Percentiles rank a stretch among this genome's conserved stretches.
These are phyloP conservation scores for Meloidogyne exigua DNA, from an alignment of 1,140 invertebrate species.

Conservation along the genomic window DNA sequence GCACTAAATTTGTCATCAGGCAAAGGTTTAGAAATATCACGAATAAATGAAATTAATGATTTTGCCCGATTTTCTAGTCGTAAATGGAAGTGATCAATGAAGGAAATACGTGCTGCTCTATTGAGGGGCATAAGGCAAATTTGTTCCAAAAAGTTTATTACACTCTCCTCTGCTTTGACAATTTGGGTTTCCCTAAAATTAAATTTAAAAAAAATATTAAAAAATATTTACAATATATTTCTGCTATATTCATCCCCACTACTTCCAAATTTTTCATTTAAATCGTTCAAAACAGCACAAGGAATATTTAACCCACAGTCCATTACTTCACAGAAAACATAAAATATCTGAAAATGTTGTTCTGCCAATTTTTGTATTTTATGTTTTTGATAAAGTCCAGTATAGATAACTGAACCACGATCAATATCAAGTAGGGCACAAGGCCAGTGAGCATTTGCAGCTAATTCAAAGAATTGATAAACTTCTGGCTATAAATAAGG, in stretches of 20 bases:
- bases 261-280: neutral
- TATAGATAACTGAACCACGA: constrained; percentile 30
- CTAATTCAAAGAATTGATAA: constrained; percentile 19
- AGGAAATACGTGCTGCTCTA: constrained; percentile 32
- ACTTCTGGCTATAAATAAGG: constrained; percentile 32
- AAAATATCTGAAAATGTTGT: constrained; percentile 31
- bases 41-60: constrained; percentile 34
- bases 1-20: constrained; percentile 31
- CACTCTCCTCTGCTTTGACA: constrained; percentile 19
- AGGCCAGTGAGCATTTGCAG: constrained; percentile 36
- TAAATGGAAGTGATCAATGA: constrained; percentile 33
- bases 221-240: neutral
- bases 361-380: constrained; percentile 19
- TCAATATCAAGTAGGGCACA: constrained; percentile 35
- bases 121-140: constrained; percentile 31
- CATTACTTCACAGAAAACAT: constrained; percentile 34
- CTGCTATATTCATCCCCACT: neutral
- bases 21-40: constrained; percentile 34
- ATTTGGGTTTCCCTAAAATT: constrained; percentile 20
- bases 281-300: neutral
- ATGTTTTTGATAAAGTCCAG: constrained; percentile 35
- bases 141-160: constrained; percentile 21
- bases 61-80: constrained; percentile 37
- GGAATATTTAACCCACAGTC: constrained; percentile 14
- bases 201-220: neutral